Base-by-base conservation (phyloP, 2,888 invertebrate genomes). In the Cepaea hortensis region DNA sequence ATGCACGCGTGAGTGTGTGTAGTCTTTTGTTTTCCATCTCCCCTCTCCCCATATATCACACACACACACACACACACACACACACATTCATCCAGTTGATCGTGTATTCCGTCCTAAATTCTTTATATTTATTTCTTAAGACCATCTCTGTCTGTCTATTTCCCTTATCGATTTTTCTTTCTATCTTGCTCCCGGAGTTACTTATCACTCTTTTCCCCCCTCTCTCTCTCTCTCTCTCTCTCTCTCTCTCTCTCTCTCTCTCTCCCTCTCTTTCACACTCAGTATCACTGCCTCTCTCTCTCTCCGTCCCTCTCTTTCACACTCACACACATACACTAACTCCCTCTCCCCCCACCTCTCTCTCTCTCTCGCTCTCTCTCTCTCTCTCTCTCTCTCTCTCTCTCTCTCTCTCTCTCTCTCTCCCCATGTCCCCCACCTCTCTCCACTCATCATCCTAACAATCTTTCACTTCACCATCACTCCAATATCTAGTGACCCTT, bases 211-310 rank as follows among this genome's bases (percentile, higher is more conserved):
- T 68, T 4, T 0, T 4, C 18, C 68, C 13, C 68, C 13, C 68
- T 68, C 68, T 68, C 68, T 68, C 68, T 68, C 68, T 68, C 68
- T 68, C 68, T 68, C 68, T n/a, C 68, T n/a, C n/a, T n/a, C 68
- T n/a, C n/a, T n/a, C n/a, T n/a, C n/a, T n/a, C n/a, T n/a, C n/a
- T n/a, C 68, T n/a, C 68, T n/a, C n/a, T n/a, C 68, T 68, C 68
- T 68, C 68, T 68, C 35, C 35, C 35, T 35, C 35, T 35, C 35
- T 35, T 35, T 35, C 35, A 35, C 35, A 9, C 18, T 18, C 18
- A 9, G 13, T 18, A 9, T 65, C 65, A 9, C 65, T 65, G 13
- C 18, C 65, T 65, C 65, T 65, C 11, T 68, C 68, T 68, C 11
- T 68, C 68, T 68, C 68, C n/a, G 5, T 68, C 68, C 18, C 18